A percentile compares a stretch with the other conserved stretches of the same genome.
Evolutionary conservation across 2,113 vertebrate genomes (phyloP).

Genomic region (Xiphophorus couchianus): DNA sequence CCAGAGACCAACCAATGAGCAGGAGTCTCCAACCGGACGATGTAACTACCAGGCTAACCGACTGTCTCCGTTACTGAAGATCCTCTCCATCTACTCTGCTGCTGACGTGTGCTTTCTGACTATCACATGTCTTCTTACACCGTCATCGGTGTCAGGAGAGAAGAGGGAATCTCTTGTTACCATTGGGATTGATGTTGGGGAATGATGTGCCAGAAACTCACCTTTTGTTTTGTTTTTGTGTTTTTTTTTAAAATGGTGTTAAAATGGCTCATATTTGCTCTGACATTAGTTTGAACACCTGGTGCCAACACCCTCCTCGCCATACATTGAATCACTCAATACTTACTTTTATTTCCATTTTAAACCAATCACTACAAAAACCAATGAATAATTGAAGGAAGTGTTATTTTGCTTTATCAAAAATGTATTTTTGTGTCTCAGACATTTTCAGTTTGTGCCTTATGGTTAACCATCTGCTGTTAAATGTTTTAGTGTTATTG

Average conservation of each 20-base stretch:
- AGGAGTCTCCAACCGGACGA: slow-evolving; percentile 36
- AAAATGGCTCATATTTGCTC: slow-evolving; percentile 4
- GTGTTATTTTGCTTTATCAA: slow-evolving; percentile 14
- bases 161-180: slow-evolving; percentile 45
- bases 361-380: background rate
- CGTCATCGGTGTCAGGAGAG: slow-evolving; percentile 33
- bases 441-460: slow-evolving; percentile 26
- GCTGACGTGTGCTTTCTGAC: slow-evolving; percentile 38
- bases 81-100: slow-evolving; percentile 33
- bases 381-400: slow-evolving; percentile 25
- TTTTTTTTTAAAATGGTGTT: slow-evolving; percentile 8
- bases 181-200: slow-evolving; percentile 21
- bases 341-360: background rate
- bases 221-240: background rate
- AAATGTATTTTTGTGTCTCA: slow-evolving; percentile 2
- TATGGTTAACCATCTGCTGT: slow-evolving; percentile 10
- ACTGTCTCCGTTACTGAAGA: slow-evolving; percentile 47
- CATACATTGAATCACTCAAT: background rate
- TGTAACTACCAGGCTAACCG: slow-evolving; percentile 61
- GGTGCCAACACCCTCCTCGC: background rate
- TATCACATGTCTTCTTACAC: slow-evolving; percentile 53
- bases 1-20: slow-evolving; percentile 35
- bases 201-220: slow-evolving; percentile 34
- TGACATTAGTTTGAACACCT: background rate
- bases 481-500: slow-evolving; percentile 2